Conservation (phyloP, 1,140 invertebrate species). For the Saccostrea echinata region DNA sequence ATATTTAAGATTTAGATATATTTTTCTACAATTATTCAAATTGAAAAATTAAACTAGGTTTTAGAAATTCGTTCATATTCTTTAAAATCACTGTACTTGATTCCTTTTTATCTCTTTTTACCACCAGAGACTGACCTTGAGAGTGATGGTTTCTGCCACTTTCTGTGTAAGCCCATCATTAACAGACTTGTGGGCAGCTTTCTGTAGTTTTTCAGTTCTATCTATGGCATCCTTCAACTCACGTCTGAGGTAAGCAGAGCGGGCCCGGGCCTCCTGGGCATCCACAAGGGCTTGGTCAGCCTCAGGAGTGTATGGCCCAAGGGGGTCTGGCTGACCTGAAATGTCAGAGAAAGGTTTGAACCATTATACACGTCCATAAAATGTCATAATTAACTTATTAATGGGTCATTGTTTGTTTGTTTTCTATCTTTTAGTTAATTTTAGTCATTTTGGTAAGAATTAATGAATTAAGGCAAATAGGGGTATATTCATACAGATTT, state of each 20-base stretch:
- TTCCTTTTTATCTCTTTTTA: background rate
- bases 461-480: background rate
- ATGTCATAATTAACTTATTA: background rate
- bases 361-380: background rate
- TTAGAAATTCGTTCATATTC: too few relatives aligned
- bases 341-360: background rate
- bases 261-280: conserved; percentile 69
- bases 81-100: too few relatives aligned
- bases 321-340: conserved; percentile 68
- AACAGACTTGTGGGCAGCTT: conserved; percentile 77
- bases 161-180: conserved; percentile 78
- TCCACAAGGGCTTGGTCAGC: conserved; percentile 74
- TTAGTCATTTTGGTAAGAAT: background rate
- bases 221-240: conserved; percentile 74
- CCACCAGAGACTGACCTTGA: conserved; percentile 70
- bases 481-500: background rate
- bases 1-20: too few relatives aligned
- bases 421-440: background rate
- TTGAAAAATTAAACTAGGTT: too few relatives aligned
- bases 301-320: conserved; percentile 78
- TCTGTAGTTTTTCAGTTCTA: conserved; percentile 72
- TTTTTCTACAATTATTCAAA: too few relatives aligned
- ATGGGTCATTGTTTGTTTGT: background rate
- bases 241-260: conserved; percentile 71
- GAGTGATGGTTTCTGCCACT: conserved; percentile 75